Conservation (phyloP, 2,113 vertebrate genomes). For the Pholis gunnellus region DNA sequence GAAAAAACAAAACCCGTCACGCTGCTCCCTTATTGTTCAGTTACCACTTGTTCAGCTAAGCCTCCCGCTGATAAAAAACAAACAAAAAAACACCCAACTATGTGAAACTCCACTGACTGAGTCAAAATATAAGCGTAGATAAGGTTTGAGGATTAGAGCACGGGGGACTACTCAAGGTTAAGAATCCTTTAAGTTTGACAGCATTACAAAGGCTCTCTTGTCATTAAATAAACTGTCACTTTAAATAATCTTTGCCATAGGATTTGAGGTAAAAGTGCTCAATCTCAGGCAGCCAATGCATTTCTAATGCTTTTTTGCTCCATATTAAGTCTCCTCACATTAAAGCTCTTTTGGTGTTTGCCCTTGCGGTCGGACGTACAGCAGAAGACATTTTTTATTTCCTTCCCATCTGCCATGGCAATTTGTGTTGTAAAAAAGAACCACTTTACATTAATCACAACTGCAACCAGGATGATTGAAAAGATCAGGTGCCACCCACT, state of each 20-base stretch:
- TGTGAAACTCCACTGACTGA: slow-evolving; percentile 31
- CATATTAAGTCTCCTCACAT: slow-evolving; percentile 1
- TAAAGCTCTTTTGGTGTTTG: slow-evolving; percentile 37
- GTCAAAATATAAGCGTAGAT: slow-evolving; percentile 52
- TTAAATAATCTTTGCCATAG: slow-evolving; percentile 50
- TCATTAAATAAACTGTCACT: slow-evolving; percentile 60
- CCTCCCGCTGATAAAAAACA: slow-evolving; percentile 25
- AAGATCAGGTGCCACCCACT: slow-evolving; percentile 46
- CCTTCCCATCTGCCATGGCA: slow-evolving; percentile 16
- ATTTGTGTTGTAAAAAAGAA: slow-evolving; percentile 59
- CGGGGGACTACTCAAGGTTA: slow-evolving; percentile 54
- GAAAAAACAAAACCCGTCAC: slow-evolving; percentile 5
- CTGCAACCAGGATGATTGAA: slow-evolving; percentile 56
- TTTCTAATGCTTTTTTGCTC: slow-evolving; percentile 25
- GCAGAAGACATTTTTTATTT: slow-evolving; percentile 25
- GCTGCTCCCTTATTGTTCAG: slow-evolving; percentile 44
- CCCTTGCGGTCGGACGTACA: slow-evolving; percentile 43
- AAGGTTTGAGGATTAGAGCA: slow-evolving; percentile 59
- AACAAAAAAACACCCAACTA: slow-evolving; percentile 18
- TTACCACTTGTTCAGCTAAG: slow-evolving; percentile 49
- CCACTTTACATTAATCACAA: slow-evolving; percentile 61
- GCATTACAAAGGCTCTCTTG: slow-evolving; percentile 35
- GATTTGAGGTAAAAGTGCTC: slow-evolving; percentile 31
- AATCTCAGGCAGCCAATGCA: slow-evolving; percentile 30
- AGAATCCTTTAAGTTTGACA: slow-evolving; percentile 53